phyloP scores from a whole-genome alignment of 2,797 vertebrate genomes.

The Clamator glandarius region DNA sequence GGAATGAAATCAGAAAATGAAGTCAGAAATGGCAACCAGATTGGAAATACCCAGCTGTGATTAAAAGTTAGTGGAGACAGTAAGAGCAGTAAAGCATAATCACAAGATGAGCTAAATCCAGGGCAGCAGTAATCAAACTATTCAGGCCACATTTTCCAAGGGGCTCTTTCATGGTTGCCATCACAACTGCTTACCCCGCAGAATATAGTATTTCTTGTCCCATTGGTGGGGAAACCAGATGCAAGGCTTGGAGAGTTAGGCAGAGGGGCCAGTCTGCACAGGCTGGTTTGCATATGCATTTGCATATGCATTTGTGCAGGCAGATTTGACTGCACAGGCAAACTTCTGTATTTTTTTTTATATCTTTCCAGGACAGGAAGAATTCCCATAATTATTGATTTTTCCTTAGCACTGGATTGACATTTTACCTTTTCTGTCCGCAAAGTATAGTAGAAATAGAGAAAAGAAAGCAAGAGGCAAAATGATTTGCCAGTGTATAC shows the following conservation, averaged over 20 bases:
- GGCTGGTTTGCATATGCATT: not conserved
- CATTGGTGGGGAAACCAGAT: not conserved
- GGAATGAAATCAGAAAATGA: not conserved
- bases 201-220: not conserved
- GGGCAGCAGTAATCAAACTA: not conserved
- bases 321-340: not conserved
- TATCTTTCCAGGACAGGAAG: not conserved
- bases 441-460: not conserved
- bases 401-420: not conserved
- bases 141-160: not conserved
- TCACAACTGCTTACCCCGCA: not conserved
- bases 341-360: not conserved
- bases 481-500: not conserved
- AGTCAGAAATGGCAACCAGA: constrained; percentile 42
- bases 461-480: not conserved
- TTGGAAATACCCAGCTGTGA: constrained; percentile 18
- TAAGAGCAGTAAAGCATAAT: not conserved
- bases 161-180: not conserved
- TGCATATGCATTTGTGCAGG: not conserved
- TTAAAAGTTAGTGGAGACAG: constrained; percentile 23
- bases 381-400: not conserved
- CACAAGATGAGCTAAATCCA: not conserved
- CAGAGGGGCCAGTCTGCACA: not conserved
- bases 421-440: not conserved
- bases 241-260: not conserved